Conservation (phyloP, 2,888 invertebrate species). For the Tryphoninae sp. region DNA sequence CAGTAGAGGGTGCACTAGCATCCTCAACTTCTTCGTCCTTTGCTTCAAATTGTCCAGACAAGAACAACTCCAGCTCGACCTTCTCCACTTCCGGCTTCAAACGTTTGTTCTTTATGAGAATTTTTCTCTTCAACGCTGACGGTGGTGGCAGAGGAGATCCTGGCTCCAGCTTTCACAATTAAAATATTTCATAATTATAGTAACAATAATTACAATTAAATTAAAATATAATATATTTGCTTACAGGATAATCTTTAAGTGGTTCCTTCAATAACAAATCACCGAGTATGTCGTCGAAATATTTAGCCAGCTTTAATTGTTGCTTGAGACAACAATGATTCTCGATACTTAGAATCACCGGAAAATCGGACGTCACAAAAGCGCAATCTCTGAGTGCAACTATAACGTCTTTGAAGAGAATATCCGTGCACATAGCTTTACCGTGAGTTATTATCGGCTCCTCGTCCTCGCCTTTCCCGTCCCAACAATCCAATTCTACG, state of each 20-base stretch:
- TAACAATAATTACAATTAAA: not conserved
- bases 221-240: slow-evolving; percentile 61
- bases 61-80: slow-evolving; percentile 83
- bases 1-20: slow-evolving; percentile 79
- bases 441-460: slow-evolving; percentile 90
- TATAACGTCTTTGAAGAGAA: slow-evolving; percentile 85
- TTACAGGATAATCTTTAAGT: slow-evolving; percentile 84
- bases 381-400: slow-evolving; percentile 87
- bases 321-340: slow-evolving; percentile 87
- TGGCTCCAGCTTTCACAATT: slow-evolving; percentile 82
- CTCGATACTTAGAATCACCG: slow-evolving; percentile 87
- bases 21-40: slow-evolving; percentile 83
- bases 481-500: slow-evolving; percentile 88
- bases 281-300: slow-evolving; percentile 87
- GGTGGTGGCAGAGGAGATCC: slow-evolving; percentile 86
- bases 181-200: not conserved
- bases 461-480: slow-evolving; percentile 86
- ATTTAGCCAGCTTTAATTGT: slow-evolving; percentile 87
- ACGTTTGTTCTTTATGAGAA: slow-evolving; percentile 87
- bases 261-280: slow-evolving; percentile 85
- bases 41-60: slow-evolving; percentile 82
- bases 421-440: slow-evolving; percentile 89
- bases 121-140: slow-evolving; percentile 85
- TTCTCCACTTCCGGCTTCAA: slow-evolving; percentile 88
- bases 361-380: slow-evolving; percentile 86